phyloP scores from a whole-genome alignment of 2,888 invertebrate genomes.

The Caenorhabditis uteleia region DNA sequence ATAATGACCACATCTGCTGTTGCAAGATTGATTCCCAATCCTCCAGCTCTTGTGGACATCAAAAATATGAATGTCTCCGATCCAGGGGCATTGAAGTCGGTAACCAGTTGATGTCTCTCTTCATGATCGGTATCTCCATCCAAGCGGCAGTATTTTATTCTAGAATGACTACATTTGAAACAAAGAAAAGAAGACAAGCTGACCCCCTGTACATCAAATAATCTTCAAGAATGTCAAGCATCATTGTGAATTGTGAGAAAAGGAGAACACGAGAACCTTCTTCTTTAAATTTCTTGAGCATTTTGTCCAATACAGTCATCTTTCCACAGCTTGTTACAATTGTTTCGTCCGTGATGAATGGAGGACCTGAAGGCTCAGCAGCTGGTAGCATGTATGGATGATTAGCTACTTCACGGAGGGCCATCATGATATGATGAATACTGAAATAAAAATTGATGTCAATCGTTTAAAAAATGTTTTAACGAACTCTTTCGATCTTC shows the following conservation, averaged over 20 bases:
- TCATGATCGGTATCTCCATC: not conserved
- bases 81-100: conserved; percentile 7
- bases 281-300: conserved; percentile 6
- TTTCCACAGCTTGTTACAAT: conserved; percentile 7
- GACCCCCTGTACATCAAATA: conserved; percentile 1
- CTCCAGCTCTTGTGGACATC: conserved; percentile 33
- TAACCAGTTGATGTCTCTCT: conserved; percentile 1
- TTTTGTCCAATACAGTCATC: conserved; percentile 12
- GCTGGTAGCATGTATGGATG: conserved; percentile 19
- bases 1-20: conserved; percentile 32
- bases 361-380: conserved; percentile 14
- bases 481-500: conserved; percentile 1
- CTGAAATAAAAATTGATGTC: conserved; percentile 1
- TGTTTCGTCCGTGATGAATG: conserved; percentile 10
- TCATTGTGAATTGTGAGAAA: conserved; percentile 18
- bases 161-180: not conserved
- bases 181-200: not conserved
- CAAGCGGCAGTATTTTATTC: conserved; percentile 8
- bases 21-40: conserved; percentile 36
- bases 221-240: conserved; percentile 16
- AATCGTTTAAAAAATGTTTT: not conserved
- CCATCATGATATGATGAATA: conserved; percentile 5
- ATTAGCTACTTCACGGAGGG: conserved; percentile 10
- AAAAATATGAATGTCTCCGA: conserved; percentile 28
- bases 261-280: conserved; percentile 6